Percentiles rank a stretch among this genome's conserved stretches.
These are phyloP conservation scores for Mesaphorura yosii DNA, from an alignment of 1,140 invertebrate species.

Conservation along the genomic window DNA sequence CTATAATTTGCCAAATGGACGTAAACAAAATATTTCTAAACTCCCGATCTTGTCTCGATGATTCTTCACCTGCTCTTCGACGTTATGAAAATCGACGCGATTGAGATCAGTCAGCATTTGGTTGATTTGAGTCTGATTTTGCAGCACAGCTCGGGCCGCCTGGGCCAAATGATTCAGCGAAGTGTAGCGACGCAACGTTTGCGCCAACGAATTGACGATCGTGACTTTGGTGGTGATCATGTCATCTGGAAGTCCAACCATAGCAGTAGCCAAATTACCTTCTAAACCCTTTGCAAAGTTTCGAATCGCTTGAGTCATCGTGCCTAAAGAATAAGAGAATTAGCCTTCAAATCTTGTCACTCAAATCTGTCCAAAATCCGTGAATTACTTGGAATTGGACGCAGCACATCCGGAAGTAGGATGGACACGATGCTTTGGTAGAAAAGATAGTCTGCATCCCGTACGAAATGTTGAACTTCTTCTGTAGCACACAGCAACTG, in stretches of 20 bases:
- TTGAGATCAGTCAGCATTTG: constrained; percentile 97
- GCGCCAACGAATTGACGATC: constrained; percentile 83
- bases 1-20: constrained; percentile 37
- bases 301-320: constrained; percentile 82
- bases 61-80: constrained; percentile 59
- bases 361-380: constrained; percentile 1
- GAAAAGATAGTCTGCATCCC: constrained; percentile 77
- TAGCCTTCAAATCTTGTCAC: constrained; percentile 9
- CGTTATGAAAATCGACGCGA: constrained; percentile 93
- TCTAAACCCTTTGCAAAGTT: constrained; percentile 89
- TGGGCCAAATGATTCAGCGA: constrained; percentile 97
- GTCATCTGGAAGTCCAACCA: constrained; percentile 70
- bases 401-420: constrained; percentile 87
- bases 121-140: constrained; percentile 87
- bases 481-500: constrained; percentile 47
- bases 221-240: constrained; percentile 70
- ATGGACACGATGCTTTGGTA: constrained; percentile 94
- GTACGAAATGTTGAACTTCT: constrained; percentile 58
- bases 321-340: constrained; percentile 42
- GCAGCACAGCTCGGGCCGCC: constrained; percentile 87
- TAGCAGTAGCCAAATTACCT: constrained; percentile 71
- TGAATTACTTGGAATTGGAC: constrained; percentile 71
- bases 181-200: constrained; percentile 88
- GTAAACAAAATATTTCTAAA: background rate
- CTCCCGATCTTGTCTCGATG: background rate